Conservation (phyloP, 2,888 invertebrate species). For the Coremacera marginata region DNA sequence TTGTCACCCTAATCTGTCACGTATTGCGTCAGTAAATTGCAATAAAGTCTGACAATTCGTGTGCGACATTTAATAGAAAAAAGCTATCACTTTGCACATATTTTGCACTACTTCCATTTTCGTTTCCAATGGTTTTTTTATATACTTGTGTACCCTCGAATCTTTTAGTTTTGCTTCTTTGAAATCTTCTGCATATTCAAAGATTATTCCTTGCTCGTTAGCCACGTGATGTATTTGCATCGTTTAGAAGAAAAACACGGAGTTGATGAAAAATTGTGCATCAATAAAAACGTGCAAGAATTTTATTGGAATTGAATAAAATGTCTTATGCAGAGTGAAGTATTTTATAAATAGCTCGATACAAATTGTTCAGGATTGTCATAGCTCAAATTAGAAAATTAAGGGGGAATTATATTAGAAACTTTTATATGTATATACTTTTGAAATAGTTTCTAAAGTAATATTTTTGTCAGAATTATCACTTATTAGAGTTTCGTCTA, state of each 20-base stretch:
- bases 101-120: slow-evolving; percentile 12
- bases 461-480: too few relatives aligned
- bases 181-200: not conserved
- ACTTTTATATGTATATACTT: too few relatives aligned
- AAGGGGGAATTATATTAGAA: too few relatives aligned
- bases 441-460: too few relatives aligned
- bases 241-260: not conserved
- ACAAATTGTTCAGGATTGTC: not conserved
- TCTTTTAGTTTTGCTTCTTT: not conserved
- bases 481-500: too few relatives aligned
- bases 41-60: slow-evolving; percentile 60
- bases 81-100: slow-evolving; percentile 28
- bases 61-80: slow-evolving; percentile 55
- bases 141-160: not conserved
- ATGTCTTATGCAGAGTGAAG: not conserved
- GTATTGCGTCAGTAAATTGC: slow-evolving; percentile 62
- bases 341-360: not conserved
- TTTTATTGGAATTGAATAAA: not conserved
- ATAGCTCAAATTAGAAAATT: too few relatives aligned
- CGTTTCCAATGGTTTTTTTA: not conserved
- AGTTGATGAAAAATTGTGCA: not conserved
- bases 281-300: slow-evolving; percentile 12
- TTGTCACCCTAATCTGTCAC: slow-evolving; percentile 62
- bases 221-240: not conserved
- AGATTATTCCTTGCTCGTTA: slow-evolving; percentile 8